Evolutionary conservation across 1,140 invertebrate species (phyloP), one percentile per base, ranked within the genome.

Genomic region (Lordiphosa clarofinis): DNA sequence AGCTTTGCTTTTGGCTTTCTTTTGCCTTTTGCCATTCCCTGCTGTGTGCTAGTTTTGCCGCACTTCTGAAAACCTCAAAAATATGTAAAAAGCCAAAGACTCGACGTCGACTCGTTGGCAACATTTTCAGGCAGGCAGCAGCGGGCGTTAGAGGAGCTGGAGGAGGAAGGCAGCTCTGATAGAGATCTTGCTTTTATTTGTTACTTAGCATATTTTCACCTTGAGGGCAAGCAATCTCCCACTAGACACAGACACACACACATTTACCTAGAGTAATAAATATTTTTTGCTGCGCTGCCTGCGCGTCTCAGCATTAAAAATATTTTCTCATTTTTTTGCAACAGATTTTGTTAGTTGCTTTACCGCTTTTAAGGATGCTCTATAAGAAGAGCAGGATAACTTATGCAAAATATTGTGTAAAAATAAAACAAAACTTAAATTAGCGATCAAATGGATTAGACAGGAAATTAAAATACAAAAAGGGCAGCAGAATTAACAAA

Each of bases 181-280:
- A 81, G 66, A 81, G 76, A 81, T 81, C 72, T 79, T 72, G 72
- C 67, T 68, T 82, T 81, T 81, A 81, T 81, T 81, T 81, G 76
- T 81, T 82, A 81, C 76, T 82, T 81, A 82, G 76, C 76, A 81
- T 81, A 81, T 81, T 81, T 82, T 81, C 76, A 81, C 76, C 76
- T 82, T 68, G 67, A 82, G 75, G 75, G 67, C 75, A 81, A 82
- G 64, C 62, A 75, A 72, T 81, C 72, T 81, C 72, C 76, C 76
- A 72, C 76, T 82, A 82, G 76, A 75, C 56, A 52, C 40, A 62
- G 19, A 24, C 46, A 50, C 50, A 56, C 38, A 31, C 44, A 24
- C 21, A 40, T 21, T 46, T 8, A 19, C 40, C 40, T 56, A 66
- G 49, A 81, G 75, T 79, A 79, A 79, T 79, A 79, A 81, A 82